Evolutionary conservation across 2,797 vertebrate genomes (phyloP).

Genomic region (Sebastes minor): DNA sequence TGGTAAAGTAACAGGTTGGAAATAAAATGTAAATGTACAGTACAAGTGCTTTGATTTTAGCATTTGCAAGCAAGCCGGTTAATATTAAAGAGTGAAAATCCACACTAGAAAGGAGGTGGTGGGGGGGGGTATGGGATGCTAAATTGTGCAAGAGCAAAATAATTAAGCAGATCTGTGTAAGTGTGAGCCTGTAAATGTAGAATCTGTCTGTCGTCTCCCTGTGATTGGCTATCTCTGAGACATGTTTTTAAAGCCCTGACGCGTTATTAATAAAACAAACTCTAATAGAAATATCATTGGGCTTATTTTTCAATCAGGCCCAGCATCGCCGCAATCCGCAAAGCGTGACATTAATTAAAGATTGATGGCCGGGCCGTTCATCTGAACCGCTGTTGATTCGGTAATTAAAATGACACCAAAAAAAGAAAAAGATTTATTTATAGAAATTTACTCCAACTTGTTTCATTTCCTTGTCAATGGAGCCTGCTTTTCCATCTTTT

Average conservation of each 20-base stretch:
- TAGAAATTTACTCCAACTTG: slow-evolving; percentile 80
- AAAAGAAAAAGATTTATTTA: slow-evolving; percentile 82
- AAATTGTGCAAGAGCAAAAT: slow-evolving; percentile 62
- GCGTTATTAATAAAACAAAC: slow-evolving; percentile 88
- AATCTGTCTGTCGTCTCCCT: slow-evolving; percentile 74
- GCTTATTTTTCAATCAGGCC: slow-evolving; percentile 88
- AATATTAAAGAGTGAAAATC: slow-evolving; percentile 25
- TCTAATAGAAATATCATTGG: slow-evolving; percentile 88
- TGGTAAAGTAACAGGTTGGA: slow-evolving; percentile 7
- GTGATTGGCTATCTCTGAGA: slow-evolving; percentile 77
- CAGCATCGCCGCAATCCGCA: slow-evolving; percentile 80
- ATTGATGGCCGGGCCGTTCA: slow-evolving; percentile 82
- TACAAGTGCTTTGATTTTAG: slow-evolving; percentile 17
- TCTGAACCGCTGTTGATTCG: slow-evolving; percentile 82
- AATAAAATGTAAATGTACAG: slow-evolving; percentile 9
- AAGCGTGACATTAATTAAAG: slow-evolving; percentile 89
- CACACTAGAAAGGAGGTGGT: background rate
- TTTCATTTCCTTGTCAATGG: slow-evolving; percentile 78
- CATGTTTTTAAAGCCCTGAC: slow-evolving; percentile 84
- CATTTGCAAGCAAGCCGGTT: slow-evolving; percentile 13
- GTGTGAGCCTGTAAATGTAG: slow-evolving; percentile 62
- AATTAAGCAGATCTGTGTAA: slow-evolving; percentile 58
- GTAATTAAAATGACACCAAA: slow-evolving; percentile 86
- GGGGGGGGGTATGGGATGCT: background rate
- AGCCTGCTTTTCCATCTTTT: slow-evolving; percentile 68